Evolutionary conservation across 2,888 invertebrate species (phyloP), one percentile per base, ranked within the genome.

Genomic region (Leptarthrus brevirostris): DNA sequence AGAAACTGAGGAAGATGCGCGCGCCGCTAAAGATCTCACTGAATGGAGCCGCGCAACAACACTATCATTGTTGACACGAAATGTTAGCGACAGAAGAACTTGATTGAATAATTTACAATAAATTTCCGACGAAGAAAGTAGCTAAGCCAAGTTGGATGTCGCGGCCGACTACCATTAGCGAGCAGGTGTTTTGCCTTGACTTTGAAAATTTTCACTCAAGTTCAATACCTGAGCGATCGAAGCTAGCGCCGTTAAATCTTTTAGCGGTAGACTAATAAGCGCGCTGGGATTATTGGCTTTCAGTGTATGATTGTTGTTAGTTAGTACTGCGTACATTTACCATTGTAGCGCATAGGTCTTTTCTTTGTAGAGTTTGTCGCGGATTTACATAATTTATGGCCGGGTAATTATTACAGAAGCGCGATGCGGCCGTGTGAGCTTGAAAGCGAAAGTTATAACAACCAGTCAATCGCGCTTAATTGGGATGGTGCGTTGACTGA

Each of bases 151-250:
- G 61, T 44, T 47, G 10, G 47, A 22, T 20, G 64, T 47, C 24
- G 64, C 34, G 64, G 24, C 36, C 47, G 24, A 18, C 24, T 44
- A 44, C 36, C 64, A 44, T 64, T 22, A 47, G 64, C 24, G 64
- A 34, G 24, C 64, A 64, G 64, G 44, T 64, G 64, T 64, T 22
- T 26, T 64, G 64, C 64, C 64, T 64, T 64, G 64, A 64, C 64
- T 64, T 64, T 64, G 64, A 64, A 64, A 64, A 64, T 64, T 64
- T 64, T 64, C 64, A 64, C 64, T 64, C 64, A 64, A 64, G 64
- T 64, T 64, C 64, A 64, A 64, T 24, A 64, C 24, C 64, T 64
- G 64, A 47, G 14, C 64, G 16, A n/a, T 20, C 44, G 64, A 20
- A 58, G 14, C 16, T 40, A 40, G 40, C 61, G 61, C 8, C 20